Percentiles rank a stretch among this genome's conserved stretches.
Evolutionary conservation across 2,113 vertebrate species (phyloP).

Genomic region (Sebastes schlegelii): DNA sequence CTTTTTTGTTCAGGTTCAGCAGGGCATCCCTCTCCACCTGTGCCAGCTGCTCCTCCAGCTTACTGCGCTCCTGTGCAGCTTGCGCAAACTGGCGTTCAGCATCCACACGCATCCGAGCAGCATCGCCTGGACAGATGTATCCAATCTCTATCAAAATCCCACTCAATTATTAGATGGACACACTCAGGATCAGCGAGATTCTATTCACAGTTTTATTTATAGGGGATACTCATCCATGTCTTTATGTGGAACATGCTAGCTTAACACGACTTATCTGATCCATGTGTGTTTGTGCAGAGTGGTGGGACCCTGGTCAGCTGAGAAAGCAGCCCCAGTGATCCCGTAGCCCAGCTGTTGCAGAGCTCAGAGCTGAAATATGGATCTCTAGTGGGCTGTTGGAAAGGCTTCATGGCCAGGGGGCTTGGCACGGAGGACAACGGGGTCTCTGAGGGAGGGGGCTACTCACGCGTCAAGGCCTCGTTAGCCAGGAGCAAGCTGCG

Average conservation of each 20-base stretch:
- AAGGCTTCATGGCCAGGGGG: constrained; percentile 71
- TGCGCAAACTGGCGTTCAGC: constrained; percentile 71
- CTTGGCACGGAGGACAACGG: constrained; percentile 64
- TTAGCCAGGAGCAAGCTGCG: constrained; percentile 70
- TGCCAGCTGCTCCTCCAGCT: constrained; percentile 70
- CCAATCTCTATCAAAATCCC: constrained; percentile 1
- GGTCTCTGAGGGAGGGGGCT: constrained; percentile 66
- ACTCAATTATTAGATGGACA: background rate
- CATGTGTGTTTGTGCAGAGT: constrained; percentile 62
- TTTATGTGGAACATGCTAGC: constrained; percentile 49
- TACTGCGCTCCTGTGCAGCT: constrained; percentile 71
- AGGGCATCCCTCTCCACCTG: constrained; percentile 78
- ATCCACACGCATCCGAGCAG: constrained; percentile 66
- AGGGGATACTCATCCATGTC: constrained; percentile 24
- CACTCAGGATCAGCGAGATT: constrained; percentile 9
- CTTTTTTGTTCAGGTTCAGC: constrained; percentile 74
- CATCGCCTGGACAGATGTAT: constrained; percentile 74
- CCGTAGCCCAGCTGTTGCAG: constrained; percentile 76
- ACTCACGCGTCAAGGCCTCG: constrained; percentile 87
- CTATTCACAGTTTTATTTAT: constrained; percentile 38
- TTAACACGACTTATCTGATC: constrained; percentile 59
- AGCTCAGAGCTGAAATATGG: constrained; percentile 80
- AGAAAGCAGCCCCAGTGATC: constrained; percentile 69
- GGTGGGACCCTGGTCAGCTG: constrained; percentile 70
- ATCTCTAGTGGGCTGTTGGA: constrained; percentile 74